Percentiles rank a stretch among this genome's conserved stretches.
Conservation (phyloP, 2,797 vertebrate genomes). For the Macropus fuliginosus region DNA sequence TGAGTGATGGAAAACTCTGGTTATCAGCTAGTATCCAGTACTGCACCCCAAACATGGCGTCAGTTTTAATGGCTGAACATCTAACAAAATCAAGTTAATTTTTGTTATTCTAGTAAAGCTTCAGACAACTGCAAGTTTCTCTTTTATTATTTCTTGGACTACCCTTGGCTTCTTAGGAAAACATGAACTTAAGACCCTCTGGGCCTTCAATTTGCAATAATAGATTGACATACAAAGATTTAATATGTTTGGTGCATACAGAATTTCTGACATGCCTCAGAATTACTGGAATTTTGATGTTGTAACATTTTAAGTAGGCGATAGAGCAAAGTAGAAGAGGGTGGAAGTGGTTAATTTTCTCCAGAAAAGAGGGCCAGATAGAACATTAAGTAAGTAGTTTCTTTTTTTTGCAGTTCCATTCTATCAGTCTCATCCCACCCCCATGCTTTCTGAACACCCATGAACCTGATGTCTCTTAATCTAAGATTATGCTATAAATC, state of each 20-base stretch:
- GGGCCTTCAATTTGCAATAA: background rate
- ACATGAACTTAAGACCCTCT: background rate
- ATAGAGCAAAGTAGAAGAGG: background rate
- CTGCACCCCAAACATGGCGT: background rate
- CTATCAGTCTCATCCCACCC: background rate
- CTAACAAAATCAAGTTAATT: background rate
- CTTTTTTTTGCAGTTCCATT: background rate
- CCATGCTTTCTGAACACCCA: background rate
- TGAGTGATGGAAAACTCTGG: background rate
- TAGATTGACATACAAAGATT: background rate
- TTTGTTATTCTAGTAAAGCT: background rate
- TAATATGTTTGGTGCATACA: background rate
- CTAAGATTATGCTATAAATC: slow-evolving; percentile 4
- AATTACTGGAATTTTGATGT: background rate
- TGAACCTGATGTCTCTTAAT: background rate
- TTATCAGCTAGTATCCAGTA: background rate
- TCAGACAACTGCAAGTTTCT: accelerated
- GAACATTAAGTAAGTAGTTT: background rate
- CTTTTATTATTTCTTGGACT: background rate
- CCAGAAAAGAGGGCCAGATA: slow-evolving; percentile 4
- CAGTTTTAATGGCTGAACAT: background rate
- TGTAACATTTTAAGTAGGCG: background rate
- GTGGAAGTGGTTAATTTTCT: background rate
- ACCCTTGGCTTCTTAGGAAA: background rate
- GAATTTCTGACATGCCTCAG: slow-evolving; percentile 17